Base-by-base conservation (phyloP, 2,888 invertebrate species). In the Hyposoter didymator region DNA sequence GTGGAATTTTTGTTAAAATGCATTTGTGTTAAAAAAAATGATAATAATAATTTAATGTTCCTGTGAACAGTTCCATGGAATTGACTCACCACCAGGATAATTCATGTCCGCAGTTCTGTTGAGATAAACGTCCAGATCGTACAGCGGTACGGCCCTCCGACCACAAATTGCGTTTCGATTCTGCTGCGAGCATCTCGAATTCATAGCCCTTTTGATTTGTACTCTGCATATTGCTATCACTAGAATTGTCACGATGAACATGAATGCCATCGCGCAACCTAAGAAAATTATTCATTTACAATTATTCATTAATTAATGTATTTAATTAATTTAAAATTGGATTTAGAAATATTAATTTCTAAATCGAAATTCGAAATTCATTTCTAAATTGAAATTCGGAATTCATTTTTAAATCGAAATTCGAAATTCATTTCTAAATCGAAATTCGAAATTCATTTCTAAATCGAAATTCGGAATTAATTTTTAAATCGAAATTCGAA, bases 261-360 rank as follows among this genome's bases (percentile, higher is more conserved):
- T 94, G 87, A 94, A 94, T 14, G 94, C 94, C 91, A 94, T 93
- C 43, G 94, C 94, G 90, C 94, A 94, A 84, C 94, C 94, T 94
- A 85, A 80, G 64, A 80, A 32, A n/a, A 19, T 39, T 39, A 12
- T 47, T 47, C 47, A 12, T 12, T 12, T 47, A 10, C 47, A 12
- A 10, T 47, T 47, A 10, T 47, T 47, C 7, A 12, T 47, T 47
- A 47, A 47, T 47, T 47, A 12, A 47, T 12, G 47, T 47, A 47
- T 10, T 10, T 10, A 47, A 47, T 47, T 10, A 10, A 47, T 10
- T 7, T 47, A 47, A 47, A 47, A 10, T 7, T 47, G 8, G 47
- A 12, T 47, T 47, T 47, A n/a, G n/a, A n/a, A n/a, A n/a, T n/a
- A n/a, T n/a, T n/a, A n/a, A n/a, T n/a, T n/a, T n/a, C n/a, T n/a